A percentile compares a stretch with the other conserved stretches of the same genome.
Evolutionary conservation across 2,888 invertebrate species (phyloP).

Genomic region (Campoplex nolae): DNA sequence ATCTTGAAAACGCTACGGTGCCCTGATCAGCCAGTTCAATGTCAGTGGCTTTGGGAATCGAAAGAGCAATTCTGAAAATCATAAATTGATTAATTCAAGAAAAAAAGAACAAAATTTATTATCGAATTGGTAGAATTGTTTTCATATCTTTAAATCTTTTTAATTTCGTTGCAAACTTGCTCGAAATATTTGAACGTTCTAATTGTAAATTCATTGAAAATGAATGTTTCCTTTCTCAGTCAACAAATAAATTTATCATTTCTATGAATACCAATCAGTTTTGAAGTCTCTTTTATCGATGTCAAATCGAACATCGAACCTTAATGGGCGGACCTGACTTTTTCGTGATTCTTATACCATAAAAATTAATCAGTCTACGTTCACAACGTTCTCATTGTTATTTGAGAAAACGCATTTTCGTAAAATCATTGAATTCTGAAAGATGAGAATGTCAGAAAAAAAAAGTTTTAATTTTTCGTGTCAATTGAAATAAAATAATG

Average conservation of each 20-base stretch:
- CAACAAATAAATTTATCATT: neutral
- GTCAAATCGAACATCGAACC: neutral
- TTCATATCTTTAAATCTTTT: too few species aligned
- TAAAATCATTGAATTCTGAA: too few species aligned
- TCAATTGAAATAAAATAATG: too few species aligned
- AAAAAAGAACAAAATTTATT: neutral
- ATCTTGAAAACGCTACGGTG: slow-evolving; percentile 87
- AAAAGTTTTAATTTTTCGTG: too few species aligned
- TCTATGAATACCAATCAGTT: neutral
- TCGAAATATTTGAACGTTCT: neutral
- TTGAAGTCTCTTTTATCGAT: neutral
- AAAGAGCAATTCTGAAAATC: slow-evolving; percentile 88
- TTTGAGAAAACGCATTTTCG: too few species aligned
- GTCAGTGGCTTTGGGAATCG: slow-evolving; percentile 87
- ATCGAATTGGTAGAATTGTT: neutral
- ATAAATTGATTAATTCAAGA: neutral
- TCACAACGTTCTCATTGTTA: too few species aligned
- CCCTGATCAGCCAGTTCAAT: slow-evolving; percentile 80
- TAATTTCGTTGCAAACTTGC: neutral
- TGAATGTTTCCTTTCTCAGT: neutral
- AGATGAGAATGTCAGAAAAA: too few species aligned
- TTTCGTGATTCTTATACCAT: neutral
- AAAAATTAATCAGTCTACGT: neutral
- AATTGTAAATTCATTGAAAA: neutral
- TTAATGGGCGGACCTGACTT: neutral